Percentiles rank a stretch among this genome's conserved stretches.
Evolutionary conservation across 2,888 invertebrate genomes (phyloP).

Genomic region (Halictus ligatus): DNA sequence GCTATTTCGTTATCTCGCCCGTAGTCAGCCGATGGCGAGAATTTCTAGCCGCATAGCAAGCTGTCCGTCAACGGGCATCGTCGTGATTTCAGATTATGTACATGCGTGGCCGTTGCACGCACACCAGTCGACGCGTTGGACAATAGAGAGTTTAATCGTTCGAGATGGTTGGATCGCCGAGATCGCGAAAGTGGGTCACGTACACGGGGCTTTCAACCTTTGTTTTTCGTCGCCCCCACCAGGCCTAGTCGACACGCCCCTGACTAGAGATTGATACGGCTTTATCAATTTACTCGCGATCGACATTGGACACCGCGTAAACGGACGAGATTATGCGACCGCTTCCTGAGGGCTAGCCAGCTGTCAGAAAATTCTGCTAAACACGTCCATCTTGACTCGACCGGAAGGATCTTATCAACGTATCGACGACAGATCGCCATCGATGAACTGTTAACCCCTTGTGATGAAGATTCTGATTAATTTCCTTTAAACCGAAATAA

Average conservation of each 20-base stretch:
- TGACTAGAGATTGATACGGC: constrained; percentile 34
- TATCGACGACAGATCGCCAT: not conserved
- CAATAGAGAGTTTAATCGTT: not conserved
- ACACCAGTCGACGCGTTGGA: not conserved
- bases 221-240: not conserved
- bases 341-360: not conserved
- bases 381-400: not conserved
- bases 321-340: not conserved
- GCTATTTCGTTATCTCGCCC: not conserved
- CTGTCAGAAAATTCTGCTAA: not conserved
- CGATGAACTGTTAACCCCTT: no score
- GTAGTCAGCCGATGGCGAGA: not conserved
- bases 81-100: not conserved
- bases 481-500: no score
- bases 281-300: constrained; percentile 41
- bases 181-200: not conserved
- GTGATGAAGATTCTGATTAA: no score
- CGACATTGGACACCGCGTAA: constrained; percentile 19
- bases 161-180: not conserved
- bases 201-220: not conserved
- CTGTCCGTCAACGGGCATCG: not conserved
- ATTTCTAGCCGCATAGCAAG: not conserved
- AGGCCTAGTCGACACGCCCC: not conserved
- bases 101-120: not conserved
- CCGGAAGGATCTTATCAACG: not conserved